Conservation (phyloP, 2,888 invertebrate genomes). For the Clitarchus hookeri region DNA sequence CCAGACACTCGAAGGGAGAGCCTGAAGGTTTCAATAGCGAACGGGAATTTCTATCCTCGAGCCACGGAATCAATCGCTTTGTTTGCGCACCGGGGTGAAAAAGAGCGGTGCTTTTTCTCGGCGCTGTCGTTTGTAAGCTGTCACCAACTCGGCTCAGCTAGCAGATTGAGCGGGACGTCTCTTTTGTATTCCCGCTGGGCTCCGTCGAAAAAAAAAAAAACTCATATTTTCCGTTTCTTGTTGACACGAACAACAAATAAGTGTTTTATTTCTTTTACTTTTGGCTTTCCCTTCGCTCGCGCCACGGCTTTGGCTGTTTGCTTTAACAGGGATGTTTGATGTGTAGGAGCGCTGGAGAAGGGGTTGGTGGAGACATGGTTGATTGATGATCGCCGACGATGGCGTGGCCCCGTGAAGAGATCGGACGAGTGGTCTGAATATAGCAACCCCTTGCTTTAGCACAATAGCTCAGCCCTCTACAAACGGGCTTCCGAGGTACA, state of each 20-base stretch:
- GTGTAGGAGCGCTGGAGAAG: background rate
- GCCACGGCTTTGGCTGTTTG: background rate
- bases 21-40: too few species aligned
- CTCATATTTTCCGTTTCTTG: background rate
- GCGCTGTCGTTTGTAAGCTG: too few species aligned
- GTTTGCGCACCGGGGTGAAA: background rate
- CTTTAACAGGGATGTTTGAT: background rate
- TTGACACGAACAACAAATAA: slow-evolving; percentile 7
- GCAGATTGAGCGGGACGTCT: background rate
- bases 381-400: background rate
- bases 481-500: background rate
- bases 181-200: background rate
- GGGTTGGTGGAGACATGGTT: background rate
- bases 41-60: too few species aligned
- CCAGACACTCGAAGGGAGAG: too few species aligned
- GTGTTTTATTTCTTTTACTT: slow-evolving; percentile 5
- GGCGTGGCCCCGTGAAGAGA: background rate
- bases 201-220: background rate
- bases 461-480: background rate
- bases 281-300: background rate
- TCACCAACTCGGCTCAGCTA: background rate
- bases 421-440: background rate
- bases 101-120: background rate
- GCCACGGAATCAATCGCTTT: background rate
- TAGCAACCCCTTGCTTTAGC: background rate